These are phyloP conservation scores for Morone saxatilis DNA, from an alignment of 2,113 vertebrate species.

Conservation along the genomic window DNA sequence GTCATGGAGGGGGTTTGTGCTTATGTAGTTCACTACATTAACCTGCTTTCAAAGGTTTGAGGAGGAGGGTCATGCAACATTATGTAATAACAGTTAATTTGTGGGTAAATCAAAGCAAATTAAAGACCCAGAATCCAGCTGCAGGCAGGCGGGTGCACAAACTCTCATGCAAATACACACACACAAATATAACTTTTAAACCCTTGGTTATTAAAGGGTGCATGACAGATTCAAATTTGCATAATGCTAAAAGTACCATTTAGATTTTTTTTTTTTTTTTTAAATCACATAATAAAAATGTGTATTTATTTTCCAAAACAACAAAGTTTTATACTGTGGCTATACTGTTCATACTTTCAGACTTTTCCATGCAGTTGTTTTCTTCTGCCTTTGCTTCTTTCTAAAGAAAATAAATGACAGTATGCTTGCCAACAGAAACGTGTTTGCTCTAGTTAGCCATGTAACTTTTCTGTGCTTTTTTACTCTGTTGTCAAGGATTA, in stretches of 20 bases:
- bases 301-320: not conserved
- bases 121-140: not conserved
- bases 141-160: not conserved
- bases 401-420: conserved; percentile 49
- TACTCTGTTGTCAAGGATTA: conserved; percentile 35
- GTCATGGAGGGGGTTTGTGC: conserved; percentile 1
- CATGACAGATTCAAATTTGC: not conserved
- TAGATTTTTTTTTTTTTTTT: not conserved
- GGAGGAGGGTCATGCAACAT: conserved; percentile 1
- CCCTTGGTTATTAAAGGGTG: not conserved
- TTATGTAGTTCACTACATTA: not conserved
- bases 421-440: conserved; percentile 16
- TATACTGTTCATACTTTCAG: not conserved
- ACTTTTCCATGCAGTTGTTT: conserved; percentile 19
- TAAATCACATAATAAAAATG: not conserved
- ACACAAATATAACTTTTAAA: not conserved
- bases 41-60: conserved; percentile 23
- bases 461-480: conserved; percentile 1
- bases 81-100: conserved; percentile 38
- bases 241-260: not conserved
- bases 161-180: not conserved
- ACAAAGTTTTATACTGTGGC: not conserved
- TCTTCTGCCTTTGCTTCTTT: conserved; percentile 22
- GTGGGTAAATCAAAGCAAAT: conserved; percentile 29
- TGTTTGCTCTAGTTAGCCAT: conserved; percentile 34